phyloP scores from a whole-genome alignment of 2,113 vertebrate species.

The Nestor notabilis region DNA sequence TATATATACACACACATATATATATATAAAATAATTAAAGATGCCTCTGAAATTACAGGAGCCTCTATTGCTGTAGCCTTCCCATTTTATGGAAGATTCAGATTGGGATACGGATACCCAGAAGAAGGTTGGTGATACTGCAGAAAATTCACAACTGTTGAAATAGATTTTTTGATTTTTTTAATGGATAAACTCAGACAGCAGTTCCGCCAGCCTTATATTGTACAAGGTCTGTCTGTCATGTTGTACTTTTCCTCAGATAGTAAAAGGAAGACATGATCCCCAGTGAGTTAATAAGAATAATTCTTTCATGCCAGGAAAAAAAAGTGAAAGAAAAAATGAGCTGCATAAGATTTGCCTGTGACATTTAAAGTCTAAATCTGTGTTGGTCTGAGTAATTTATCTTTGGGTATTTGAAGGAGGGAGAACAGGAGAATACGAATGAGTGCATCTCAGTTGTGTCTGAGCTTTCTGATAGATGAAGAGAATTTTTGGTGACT shows the following conservation, averaged over 20 bases:
- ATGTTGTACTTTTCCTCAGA: background rate
- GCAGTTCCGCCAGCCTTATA: background rate
- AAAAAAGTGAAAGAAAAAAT: background rate
- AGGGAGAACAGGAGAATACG: constrained; percentile 19
- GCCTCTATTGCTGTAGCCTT: background rate
- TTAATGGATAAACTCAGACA: background rate
- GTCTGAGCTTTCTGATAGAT: background rate
- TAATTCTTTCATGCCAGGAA: background rate
- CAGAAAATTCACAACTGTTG: background rate
- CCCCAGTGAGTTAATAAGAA: background rate
- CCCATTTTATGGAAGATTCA: background rate
- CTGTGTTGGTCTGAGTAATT: constrained; percentile 14
- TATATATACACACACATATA: too few species aligned
- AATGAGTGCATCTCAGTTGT: background rate
- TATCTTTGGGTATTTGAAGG: constrained; percentile 25
- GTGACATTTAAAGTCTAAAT: constrained; percentile 35
- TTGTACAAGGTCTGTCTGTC: background rate
- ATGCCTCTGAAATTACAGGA: background rate
- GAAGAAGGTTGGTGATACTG: background rate
- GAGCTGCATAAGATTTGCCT: background rate
- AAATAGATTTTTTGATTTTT: background rate
- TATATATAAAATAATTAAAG: background rate
- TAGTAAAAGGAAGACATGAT: background rate
- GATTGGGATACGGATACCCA: background rate
- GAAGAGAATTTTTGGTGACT: constrained; percentile 7